Evolutionary conservation across 2,113 vertebrate species (phyloP).

Genomic region (Mola mola): DNA sequence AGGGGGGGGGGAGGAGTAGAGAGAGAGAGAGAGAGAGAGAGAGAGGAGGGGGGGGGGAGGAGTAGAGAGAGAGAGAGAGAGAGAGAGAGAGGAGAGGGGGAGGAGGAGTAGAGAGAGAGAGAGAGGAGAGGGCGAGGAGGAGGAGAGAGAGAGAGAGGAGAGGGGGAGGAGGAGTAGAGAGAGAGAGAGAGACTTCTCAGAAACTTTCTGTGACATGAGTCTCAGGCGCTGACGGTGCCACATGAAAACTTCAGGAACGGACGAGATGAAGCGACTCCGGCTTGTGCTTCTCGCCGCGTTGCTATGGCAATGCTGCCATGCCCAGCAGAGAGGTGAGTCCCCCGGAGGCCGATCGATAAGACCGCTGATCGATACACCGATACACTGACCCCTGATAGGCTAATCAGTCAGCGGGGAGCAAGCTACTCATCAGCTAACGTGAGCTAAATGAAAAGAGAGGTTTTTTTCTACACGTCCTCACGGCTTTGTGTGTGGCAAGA

Average conservation of each 20-base stretch:
- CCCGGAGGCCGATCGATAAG: constrained; percentile 4
- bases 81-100: constrained; percentile 17
- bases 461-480: not conserved
- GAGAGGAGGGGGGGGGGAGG: constrained; percentile 3
- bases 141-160: constrained; percentile 10
- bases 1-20: not conserved
- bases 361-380: constrained; percentile 13
- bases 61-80: constrained; percentile 39
- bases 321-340: constrained; percentile 83
- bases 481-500: not conserved
- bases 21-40: constrained; percentile 9
- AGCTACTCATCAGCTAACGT: not conserved
- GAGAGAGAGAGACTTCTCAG: constrained; percentile 53
- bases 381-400: not conserved
- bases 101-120: not conserved
- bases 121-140: constrained; percentile 24
- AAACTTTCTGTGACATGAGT: constrained; percentile 59
- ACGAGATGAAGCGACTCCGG: constrained; percentile 63
- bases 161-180: not conserved
- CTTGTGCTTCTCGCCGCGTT: constrained; percentile 63
- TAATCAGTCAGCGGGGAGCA: not conserved
- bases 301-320: constrained; percentile 76
- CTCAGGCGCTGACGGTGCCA: constrained; percentile 21
- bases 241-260: not conserved
- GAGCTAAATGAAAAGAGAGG: not conserved